Evolutionary conservation across 2,888 invertebrate species (phyloP).

Genomic region (Cantharis rustica): DNA sequence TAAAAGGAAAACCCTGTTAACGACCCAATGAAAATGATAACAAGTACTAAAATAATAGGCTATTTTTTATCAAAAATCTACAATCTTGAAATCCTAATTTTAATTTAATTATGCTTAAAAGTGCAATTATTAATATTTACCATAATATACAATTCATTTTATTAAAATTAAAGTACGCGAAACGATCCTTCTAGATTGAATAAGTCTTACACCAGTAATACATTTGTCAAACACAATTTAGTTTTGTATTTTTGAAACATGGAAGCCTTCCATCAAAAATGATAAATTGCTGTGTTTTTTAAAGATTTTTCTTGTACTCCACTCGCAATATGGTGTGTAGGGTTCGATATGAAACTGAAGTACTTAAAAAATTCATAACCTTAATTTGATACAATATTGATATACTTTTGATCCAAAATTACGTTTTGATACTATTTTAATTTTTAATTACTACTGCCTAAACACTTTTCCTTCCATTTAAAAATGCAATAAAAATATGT

Average conservation of each 20-base stretch:
- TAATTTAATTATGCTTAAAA: no score
- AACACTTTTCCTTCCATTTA: background rate
- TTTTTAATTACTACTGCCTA: no score
- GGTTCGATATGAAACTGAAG: background rate
- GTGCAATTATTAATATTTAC: background rate
- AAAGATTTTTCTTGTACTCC: background rate
- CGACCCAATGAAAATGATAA: background rate
- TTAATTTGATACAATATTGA: background rate
- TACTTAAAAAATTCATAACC: background rate
- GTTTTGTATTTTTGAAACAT: slow-evolving; percentile 6
- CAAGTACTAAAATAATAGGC: background rate
- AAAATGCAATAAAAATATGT: background rate
- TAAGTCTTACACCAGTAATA: slow-evolving; percentile 17
- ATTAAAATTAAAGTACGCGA: background rate
- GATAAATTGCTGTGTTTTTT: slow-evolving; percentile 10
- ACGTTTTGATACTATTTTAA: no score
- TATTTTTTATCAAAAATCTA: background rate
- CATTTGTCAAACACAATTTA: slow-evolving; percentile 18
- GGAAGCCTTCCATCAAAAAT: slow-evolving; percentile 15
- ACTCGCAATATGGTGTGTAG: background rate
- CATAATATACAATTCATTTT: background rate
- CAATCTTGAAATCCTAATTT: background rate
- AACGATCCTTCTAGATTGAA: slow-evolving; percentile 6
- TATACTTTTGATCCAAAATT: background rate
- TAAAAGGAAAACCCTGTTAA: background rate